Conservation (phyloP, 2,888 invertebrate genomes). For the Phymatocera aterrima region DNA sequence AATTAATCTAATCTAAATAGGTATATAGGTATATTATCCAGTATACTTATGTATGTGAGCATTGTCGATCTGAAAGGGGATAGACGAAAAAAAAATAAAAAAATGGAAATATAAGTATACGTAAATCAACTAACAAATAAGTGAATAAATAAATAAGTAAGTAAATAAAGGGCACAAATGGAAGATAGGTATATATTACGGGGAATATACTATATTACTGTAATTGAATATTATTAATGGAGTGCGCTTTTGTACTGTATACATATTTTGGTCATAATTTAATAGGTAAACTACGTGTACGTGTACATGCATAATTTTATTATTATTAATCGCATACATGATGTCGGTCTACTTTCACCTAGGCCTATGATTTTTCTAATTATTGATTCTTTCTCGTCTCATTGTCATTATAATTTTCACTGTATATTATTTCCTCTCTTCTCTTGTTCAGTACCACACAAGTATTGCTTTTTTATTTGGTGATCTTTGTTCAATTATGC, state of each 20-base stretch:
- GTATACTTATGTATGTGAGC: too few relatives aligned
- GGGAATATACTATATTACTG: not conserved
- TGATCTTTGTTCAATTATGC: too few relatives aligned
- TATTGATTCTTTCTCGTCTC: not conserved
- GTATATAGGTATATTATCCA: not conserved
- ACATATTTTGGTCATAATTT: too few relatives aligned
- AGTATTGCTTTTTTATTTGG: too few relatives aligned
- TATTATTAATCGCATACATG: too few relatives aligned
- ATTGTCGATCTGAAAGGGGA: too few relatives aligned
- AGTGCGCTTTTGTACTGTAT: conserved; percentile 32
- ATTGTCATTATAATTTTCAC: not conserved
- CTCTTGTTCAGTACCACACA: too few relatives aligned
- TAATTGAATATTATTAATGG: conserved; percentile 36
- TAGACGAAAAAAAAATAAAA: not conserved
- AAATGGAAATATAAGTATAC: not conserved
- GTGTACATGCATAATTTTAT: not conserved
- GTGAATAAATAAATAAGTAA: conserved; percentile 16
- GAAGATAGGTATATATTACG: conserved; percentile 31
- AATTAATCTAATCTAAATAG: not conserved
- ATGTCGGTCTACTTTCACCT: too few relatives aligned
- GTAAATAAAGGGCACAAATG: conserved; percentile 37
- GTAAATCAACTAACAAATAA: conserved; percentile 18
- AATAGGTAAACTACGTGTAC: not conserved
- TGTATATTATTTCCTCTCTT: too few relatives aligned
- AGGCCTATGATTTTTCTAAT: not conserved